Conservation (phyloP, 2,113 vertebrate species). For the Campylorhamphus procurvoides region DNA sequence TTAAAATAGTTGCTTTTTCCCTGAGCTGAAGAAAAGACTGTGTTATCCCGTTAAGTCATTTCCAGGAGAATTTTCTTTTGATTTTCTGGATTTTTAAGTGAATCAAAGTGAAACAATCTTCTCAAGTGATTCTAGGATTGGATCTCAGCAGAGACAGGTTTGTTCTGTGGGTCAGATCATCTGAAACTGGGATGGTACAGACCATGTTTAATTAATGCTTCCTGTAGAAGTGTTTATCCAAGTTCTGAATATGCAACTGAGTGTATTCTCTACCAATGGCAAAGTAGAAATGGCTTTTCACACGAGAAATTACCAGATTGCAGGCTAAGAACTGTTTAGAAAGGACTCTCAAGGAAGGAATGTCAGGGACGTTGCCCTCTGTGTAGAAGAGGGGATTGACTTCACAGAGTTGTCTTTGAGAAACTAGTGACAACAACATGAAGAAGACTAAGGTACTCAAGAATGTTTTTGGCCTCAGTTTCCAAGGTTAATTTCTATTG, state of each 20-base stretch:
- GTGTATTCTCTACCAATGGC: not conserved
- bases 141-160: not conserved
- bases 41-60: not conserved
- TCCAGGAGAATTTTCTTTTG: not conserved
- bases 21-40: not conserved
- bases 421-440: not conserved
- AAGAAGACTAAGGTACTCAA: not conserved
- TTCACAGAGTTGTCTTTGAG: not conserved
- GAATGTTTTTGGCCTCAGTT: not conserved
- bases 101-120: not conserved
- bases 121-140: not conserved
- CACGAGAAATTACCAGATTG: not conserved
- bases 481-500: not conserved
- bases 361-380: not conserved
- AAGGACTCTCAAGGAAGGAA: not conserved
- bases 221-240: not conserved
- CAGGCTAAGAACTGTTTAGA: not conserved
- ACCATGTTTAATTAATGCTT: not conserved
- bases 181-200: not conserved
- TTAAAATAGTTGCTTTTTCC: not conserved
- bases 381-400: not conserved
- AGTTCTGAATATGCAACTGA: not conserved
- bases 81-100: not conserved
- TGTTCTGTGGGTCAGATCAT: not conserved
- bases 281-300: not conserved